These are phyloP conservation scores for Steatocranus sp. DNA, from an alignment of 2,797 vertebrate genomes.

Conservation along the genomic window DNA sequence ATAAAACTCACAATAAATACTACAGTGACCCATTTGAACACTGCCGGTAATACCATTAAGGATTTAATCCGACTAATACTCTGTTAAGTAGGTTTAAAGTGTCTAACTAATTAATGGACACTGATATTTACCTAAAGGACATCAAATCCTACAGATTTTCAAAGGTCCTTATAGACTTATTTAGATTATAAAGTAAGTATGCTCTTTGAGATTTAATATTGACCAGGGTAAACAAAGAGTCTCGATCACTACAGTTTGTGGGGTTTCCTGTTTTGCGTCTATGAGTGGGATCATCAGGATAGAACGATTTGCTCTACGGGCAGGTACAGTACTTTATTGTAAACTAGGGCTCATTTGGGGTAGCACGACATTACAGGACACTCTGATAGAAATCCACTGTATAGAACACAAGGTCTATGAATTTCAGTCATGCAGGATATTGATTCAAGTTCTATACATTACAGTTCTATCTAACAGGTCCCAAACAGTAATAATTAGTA, in stretches of 20 bases:
- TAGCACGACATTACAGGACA: slow-evolving; percentile 47
- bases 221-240: slow-evolving; percentile 6
- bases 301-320: slow-evolving; percentile 37
- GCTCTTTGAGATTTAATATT: slow-evolving; percentile 38
- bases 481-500: slow-evolving; percentile 43
- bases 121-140: slow-evolving; percentile 39
- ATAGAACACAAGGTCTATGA: slow-evolving; percentile 63
- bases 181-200: slow-evolving; percentile 36
- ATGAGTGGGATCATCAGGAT: slow-evolving; percentile 9
- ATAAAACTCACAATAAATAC: slow-evolving; percentile 9
- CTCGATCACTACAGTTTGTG: neutral
- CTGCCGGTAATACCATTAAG: slow-evolving; percentile 21
- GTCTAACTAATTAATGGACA: slow-evolving; percentile 38
- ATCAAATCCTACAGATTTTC: slow-evolving; percentile 32
- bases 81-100: slow-evolving; percentile 28
- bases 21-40: slow-evolving; percentile 18
- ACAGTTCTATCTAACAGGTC: slow-evolving; percentile 65
- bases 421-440: slow-evolving; percentile 66
- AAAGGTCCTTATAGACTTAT: slow-evolving; percentile 28
- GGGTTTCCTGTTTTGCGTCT: neutral
- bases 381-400: slow-evolving; percentile 67
- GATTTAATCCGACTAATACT: slow-evolving; percentile 30
- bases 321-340: slow-evolving; percentile 36
- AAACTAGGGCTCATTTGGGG: slow-evolving; percentile 35
- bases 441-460: slow-evolving; percentile 68